Conservation (phyloP, 2,797 vertebrate species). For the Aulostomus chinensis region DNA sequence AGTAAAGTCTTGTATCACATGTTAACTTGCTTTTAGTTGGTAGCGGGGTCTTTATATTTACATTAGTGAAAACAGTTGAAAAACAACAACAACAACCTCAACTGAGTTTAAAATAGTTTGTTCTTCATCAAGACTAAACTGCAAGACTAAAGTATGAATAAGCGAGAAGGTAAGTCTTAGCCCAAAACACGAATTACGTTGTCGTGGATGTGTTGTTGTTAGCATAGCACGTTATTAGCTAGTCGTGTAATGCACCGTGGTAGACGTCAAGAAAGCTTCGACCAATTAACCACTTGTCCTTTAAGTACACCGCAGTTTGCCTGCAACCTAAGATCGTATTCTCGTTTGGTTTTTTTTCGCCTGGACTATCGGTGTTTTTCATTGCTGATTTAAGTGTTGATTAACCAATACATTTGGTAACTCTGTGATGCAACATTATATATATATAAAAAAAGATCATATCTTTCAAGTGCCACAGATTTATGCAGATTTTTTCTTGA, state of each 20-base stretch:
- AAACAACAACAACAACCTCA: background rate
- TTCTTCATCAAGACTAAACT: background rate
- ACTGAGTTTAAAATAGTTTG: background rate
- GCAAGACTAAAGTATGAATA: constrained; percentile 58
- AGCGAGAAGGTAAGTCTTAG: constrained; percentile 61
- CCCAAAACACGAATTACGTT: background rate
- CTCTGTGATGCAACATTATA: too few species aligned
- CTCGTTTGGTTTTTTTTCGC: too few species aligned
- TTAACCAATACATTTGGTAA: too few species aligned
- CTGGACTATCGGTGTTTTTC: too few species aligned
- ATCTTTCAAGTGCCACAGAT: too few species aligned
- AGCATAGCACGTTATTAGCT: too few species aligned
- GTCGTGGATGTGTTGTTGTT: background rate
- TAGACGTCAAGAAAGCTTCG: background rate
- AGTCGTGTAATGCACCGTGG: background rate
- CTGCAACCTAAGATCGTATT: too few species aligned
- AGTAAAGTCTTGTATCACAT: constrained; percentile 1
- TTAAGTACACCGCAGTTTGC: too few species aligned
- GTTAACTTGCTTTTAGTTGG: background rate
- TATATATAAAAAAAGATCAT: too few species aligned
- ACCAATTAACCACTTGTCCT: too few species aligned
- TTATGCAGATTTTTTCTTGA: too few species aligned
- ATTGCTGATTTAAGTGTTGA: too few species aligned
- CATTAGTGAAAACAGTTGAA: background rate
- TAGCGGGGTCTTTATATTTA: background rate